These are phyloP conservation scores for Atrina japonica DNA, from an alignment of 2,888 invertebrate species.

Conservation along the genomic window DNA sequence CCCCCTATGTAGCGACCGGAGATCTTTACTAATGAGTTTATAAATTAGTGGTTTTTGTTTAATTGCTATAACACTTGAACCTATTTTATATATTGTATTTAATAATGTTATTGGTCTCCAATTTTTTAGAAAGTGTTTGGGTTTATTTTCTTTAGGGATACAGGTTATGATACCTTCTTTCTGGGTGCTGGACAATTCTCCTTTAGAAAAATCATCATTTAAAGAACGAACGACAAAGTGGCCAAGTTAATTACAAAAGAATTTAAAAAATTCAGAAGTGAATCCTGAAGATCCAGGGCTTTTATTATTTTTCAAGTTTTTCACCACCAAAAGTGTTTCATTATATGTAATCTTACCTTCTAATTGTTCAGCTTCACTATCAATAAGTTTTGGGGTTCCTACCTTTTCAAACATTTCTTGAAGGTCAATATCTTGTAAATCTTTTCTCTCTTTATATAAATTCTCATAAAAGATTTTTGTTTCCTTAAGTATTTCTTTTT, in stretches of 20 bases:
- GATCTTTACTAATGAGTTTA: constrained; percentile 35
- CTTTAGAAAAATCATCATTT: constrained; percentile 31
- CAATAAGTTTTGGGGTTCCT: too few species aligned
- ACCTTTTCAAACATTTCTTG: too few species aligned
- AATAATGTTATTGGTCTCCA: constrained; percentile 44
- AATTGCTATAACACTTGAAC: constrained; percentile 42
- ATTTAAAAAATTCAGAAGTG: constrained; percentile 24
- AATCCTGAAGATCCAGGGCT: too few species aligned
- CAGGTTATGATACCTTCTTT: constrained; percentile 40
- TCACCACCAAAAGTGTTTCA: constrained; percentile 5
- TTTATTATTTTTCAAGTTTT: constrained; percentile 35
- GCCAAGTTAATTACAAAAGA: constrained; percentile 18
- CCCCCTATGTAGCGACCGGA: constrained; percentile 44
- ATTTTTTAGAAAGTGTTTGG: constrained; percentile 42
- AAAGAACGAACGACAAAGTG: constrained; percentile 39
- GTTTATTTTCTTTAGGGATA: constrained; percentile 43
- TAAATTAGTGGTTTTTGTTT: constrained; percentile 41
- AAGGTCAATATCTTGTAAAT: too few species aligned
- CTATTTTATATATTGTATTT: constrained; percentile 45
- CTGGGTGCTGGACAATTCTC: constrained; percentile 22
- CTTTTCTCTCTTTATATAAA: too few species aligned
- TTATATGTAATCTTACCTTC: constrained; percentile 11
- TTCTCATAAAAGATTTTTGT: too few species aligned
- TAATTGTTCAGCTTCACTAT: constrained; percentile 1
- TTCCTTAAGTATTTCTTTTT: too few species aligned